Conservation (phyloP, 2,797 vertebrate species). For the Acipenser transmontanus region DNA sequence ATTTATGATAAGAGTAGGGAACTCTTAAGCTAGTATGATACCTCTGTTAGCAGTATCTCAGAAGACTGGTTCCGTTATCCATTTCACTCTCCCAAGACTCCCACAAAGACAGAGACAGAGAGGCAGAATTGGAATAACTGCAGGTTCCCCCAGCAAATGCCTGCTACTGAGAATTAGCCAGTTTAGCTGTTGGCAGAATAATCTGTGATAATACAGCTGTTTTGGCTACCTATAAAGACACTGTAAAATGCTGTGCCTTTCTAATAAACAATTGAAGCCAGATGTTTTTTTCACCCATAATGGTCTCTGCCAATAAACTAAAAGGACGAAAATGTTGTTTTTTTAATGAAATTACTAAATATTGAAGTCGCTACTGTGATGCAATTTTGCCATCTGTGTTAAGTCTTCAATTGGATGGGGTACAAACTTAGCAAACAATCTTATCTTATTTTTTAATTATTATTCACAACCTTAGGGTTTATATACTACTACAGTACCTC, state of each 20-base stretch:
- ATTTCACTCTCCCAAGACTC: too few relatives aligned
- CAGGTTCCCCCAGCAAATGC: too few relatives aligned
- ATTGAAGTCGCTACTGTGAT: neutral
- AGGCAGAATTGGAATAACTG: too few relatives aligned
- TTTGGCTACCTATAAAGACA: conserved; percentile 15
- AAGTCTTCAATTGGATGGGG: neutral
- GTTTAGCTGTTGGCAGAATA: conserved; percentile 9
- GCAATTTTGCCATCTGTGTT: neutral
- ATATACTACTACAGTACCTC: neutral
- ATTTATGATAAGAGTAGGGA: too few relatives aligned
- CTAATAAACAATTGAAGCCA: conserved; percentile 22
- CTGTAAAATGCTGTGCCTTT: conserved; percentile 20
- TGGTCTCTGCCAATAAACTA: neutral
- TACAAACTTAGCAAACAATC: neutral
- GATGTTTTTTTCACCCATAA: conserved; percentile 13
- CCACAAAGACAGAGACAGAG: too few relatives aligned
- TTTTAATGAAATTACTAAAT: neutral
- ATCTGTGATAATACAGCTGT: conserved; percentile 14
- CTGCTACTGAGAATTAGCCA: neutral
- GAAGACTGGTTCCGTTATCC: too few relatives aligned
- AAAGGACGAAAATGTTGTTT: neutral
- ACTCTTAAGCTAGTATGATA: too few relatives aligned
- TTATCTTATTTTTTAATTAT: neutral
- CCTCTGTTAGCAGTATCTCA: too few relatives aligned
- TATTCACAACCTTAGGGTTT: neutral